Percentiles rank a stretch among this genome's conserved stretches.
Evolutionary conservation across 2,113 vertebrate species (phyloP).

Genomic region (Rafetus swinhoei): DNA sequence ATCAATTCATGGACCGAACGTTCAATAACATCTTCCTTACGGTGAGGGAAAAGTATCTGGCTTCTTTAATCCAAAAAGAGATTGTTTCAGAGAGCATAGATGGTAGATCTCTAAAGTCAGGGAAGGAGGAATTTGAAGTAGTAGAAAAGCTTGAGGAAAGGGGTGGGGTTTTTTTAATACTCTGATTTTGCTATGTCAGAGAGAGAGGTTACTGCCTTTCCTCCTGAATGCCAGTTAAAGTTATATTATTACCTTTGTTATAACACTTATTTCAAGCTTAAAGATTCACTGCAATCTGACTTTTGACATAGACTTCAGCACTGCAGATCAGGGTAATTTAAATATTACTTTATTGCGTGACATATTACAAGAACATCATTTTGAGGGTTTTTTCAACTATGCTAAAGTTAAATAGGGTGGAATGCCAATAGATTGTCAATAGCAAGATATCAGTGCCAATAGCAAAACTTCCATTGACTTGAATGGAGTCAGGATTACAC

Average conservation of each 20-base stretch:
- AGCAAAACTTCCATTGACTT: neutral
- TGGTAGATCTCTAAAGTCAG: neutral
- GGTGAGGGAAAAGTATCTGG: neutral
- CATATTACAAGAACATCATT: neutral
- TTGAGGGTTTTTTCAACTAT: neutral
- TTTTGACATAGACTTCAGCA: neutral
- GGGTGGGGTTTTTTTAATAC: neutral
- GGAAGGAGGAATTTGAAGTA: neutral
- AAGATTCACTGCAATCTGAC: neutral
- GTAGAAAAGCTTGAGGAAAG: neutral
- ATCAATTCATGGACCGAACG: neutral
- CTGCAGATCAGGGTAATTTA: neutral
- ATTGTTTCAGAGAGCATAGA: neutral
- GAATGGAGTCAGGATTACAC: too few species aligned
- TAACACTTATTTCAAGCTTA: neutral
- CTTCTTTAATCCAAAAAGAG: rapidly evolving
- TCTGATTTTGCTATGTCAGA: neutral
- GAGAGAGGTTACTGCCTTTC: neutral
- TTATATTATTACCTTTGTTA: neutral
- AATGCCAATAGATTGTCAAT: neutral
- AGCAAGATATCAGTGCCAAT: neutral
- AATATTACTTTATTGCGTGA: neutral
- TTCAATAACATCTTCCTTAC: neutral
- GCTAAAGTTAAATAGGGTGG: neutral
- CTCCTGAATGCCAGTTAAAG: neutral